phyloP scores from a whole-genome alignment of 2,797 vertebrate genomes.

The Enteromius fasciolatus region DNA sequence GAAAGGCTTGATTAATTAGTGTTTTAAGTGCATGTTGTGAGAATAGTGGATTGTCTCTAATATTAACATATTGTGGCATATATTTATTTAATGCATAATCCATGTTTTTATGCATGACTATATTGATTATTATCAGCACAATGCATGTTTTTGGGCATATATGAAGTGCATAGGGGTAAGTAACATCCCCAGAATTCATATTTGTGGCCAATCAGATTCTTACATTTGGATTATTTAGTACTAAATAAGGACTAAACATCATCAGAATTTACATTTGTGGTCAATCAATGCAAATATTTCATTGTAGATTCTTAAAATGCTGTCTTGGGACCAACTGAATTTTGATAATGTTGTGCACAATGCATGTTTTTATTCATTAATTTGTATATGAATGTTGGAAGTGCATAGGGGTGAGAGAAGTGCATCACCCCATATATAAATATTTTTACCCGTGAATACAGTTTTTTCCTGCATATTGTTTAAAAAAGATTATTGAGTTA shows the following conservation, averaged over 20 bases:
- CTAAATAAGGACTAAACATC: background rate
- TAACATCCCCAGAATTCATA: background rate
- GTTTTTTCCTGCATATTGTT: background rate
- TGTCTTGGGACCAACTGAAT: background rate
- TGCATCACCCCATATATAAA: background rate
- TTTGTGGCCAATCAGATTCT: constrained; percentile 31
- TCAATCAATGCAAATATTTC: background rate
- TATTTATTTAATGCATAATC: background rate
- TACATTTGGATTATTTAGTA: background rate
- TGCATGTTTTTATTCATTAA: background rate
- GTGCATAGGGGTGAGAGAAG: background rate
- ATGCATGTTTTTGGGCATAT: background rate
- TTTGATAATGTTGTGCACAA: background rate
- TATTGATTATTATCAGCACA: background rate
- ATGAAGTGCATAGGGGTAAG: background rate
- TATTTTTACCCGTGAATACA: background rate
- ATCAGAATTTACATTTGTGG: background rate
- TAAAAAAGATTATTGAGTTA: background rate
- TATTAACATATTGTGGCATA: constrained; percentile 23
- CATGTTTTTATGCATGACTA: background rate
- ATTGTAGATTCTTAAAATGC: background rate
- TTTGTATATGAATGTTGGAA: background rate
- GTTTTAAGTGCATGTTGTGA: constrained; percentile 20
- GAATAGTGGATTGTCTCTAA: background rate
- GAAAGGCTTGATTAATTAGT: background rate